Evolutionary conservation across 1,140 invertebrate species (phyloP), one percentile per base, ranked within the genome.

Genomic region (Drosophila malerkotliana): DNA sequence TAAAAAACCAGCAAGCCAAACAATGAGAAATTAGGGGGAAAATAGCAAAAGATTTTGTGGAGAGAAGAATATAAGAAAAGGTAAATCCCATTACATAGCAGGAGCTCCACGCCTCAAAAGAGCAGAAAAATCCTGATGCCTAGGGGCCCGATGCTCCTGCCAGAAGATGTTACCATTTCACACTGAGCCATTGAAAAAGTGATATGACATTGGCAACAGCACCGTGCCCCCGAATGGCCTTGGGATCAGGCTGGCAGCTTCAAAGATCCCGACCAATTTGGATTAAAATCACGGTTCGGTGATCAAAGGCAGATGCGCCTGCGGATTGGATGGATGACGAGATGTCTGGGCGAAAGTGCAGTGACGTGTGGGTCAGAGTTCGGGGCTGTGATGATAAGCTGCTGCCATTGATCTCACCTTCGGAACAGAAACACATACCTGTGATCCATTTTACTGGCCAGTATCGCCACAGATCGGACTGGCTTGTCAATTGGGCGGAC

Each of bases 251-350:
- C 59, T 15, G 77, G 85, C 66, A 75, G 21, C 60, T 45, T 21
- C 47, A 66, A 77, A 82, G 81, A 55, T 39, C 6, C 47, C 10
- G 18, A 57, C 64, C 81, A 91, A 90, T 91, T 91, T 82, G 82
- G 89, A 85, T 91, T 91, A 91, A 90, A 84, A 91, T 83, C 78
- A 83, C 84, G 84, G 61, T 87, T 87, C 72, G 90, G 73, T 83
- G 89, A 91, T 91, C 89, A 90, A 83, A 84, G 75, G 79, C 84
- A 89, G 84, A 79, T 88, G 84, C 78, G 71, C 62, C 76, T 2
- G 24, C 10, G 26, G 60, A 44, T 30, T 44, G 67, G 53, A 47
- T 71, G 53, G 56, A 80, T 80, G 78, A 76, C 69, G 57, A 74
- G 52, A 63, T 54, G 76, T 63, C 68, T 59, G 60, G 77, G 14